Base-by-base conservation (phyloP, 1,140 invertebrate genomes). In the Acyrthosiphon pisum region DNA sequence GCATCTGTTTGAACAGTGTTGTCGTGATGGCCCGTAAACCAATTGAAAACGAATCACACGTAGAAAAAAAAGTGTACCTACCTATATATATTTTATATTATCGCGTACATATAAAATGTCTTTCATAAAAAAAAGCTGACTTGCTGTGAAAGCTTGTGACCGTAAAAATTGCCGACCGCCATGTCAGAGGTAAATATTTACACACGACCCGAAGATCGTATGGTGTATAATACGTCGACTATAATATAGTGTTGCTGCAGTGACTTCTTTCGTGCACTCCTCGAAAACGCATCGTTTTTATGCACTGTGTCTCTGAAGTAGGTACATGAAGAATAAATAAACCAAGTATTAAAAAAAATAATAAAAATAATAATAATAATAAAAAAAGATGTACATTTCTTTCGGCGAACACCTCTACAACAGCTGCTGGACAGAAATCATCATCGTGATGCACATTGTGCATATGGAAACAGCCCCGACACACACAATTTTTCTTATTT, bases 171-270 rank as follows among this genome's bases (percentile, higher is more conserved):
- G 88, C n/a, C n/a, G n/a, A 53, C 86, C 87, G 46, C 23, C 35
- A 26, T 53, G 88, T 37, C 88, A 26, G 35, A 56, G 50, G 88
- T 89, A 89, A 89, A 89, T 89, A 89, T 89, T 89, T 89, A 89
- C 87, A 23, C 48, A 50, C 87, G 87, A 35, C 46, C 35, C 30
- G 46, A 88, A 14, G 46, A 87, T 30, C 87, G 48, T 50, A 35
- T 87, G 20, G 22, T 1, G 44, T 86, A 76, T 60, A 60, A 60
- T 41, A 46, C 83, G 6, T 6, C 37, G 41, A 26, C 30, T 60
- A 60, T 48, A 11, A 48, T 53, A 53, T n/a, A 76, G 60, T n/a
- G 60, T 76, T 76, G 41, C 26, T 46, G 87, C 48, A 53, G 87
- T 53, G 87, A 50, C 87, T 89, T 89, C 84, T 89, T 88, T 23